Conservation (phyloP, 2,888 invertebrate species). For the Nemotelus pantherinus region DNA sequence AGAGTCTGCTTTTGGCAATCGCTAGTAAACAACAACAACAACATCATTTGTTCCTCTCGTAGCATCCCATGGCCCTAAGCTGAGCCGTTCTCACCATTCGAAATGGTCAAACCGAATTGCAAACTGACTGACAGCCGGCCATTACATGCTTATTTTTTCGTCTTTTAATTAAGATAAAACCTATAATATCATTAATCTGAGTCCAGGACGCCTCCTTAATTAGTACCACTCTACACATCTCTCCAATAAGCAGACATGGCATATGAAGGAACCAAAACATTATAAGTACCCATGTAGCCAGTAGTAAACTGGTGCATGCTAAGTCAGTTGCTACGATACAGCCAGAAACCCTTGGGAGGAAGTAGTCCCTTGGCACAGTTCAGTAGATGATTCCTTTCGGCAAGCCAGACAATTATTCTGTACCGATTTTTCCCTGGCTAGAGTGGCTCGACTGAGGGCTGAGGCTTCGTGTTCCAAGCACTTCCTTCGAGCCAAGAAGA, state of each 20-base stretch:
- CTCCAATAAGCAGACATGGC: neutral
- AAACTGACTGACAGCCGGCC: conserved; percentile 1
- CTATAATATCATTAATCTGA: conserved; percentile 43
- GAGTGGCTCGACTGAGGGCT: no score
- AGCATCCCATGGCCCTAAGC: neutral
- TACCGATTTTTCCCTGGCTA: no score
- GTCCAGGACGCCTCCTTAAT: conserved; percentile 36
- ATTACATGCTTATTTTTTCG: conserved; percentile 39
- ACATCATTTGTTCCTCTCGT: neutral
- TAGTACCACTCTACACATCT: conserved; percentile 40
- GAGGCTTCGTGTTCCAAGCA: no score
- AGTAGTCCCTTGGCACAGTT: no score
- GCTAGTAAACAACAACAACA: no score
- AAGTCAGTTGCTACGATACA: no score
- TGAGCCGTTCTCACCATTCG: neutral
- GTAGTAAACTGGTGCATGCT: conserved; percentile 3
- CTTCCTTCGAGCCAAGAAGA: neutral
- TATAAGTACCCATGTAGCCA: neutral
- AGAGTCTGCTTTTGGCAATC: neutral
- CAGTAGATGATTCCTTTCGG: no score
- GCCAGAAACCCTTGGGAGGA: no score
- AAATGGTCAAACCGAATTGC: neutral
- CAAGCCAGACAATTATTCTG: no score
- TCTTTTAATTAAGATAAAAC: conserved; percentile 46
- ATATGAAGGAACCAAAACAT: conserved; percentile 19